These are phyloP conservation scores for Corydoras sp. DNA, from an alignment of 2,113 vertebrate genomes.

Conservation along the genomic window DNA sequence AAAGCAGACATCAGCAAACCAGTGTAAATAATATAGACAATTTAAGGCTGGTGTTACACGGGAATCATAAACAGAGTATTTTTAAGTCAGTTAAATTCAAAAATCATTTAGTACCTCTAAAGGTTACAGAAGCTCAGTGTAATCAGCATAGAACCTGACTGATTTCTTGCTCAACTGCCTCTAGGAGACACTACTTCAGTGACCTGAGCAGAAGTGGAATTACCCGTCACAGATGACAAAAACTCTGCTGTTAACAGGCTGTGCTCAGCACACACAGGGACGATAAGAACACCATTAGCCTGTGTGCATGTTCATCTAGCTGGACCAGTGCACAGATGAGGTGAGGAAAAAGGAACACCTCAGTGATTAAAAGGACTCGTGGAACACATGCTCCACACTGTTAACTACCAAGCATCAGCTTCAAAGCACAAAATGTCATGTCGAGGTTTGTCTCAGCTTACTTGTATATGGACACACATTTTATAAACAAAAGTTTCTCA, in stretches of 20 bases:
- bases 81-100: neutral
- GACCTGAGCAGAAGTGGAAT: constrained; percentile 8
- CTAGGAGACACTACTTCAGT: constrained; percentile 1
- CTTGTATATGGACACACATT: neutral
- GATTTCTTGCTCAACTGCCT: neutral
- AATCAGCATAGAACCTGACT: neutral
- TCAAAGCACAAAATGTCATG: neutral
- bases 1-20: too few species aligned
- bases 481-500: too few species aligned
- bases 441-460: too few species aligned
- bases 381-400: constrained; percentile 22
- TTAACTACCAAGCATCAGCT: constrained; percentile 10
- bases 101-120: neutral
- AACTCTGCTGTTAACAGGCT: constrained; percentile 14
- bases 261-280: constrained; percentile 44
- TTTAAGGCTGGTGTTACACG: too few species aligned
- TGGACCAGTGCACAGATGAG: constrained; percentile 51
- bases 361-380: constrained; percentile 8
- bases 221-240: constrained; percentile 23
- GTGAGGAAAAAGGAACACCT: constrained; percentile 2
- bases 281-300: constrained; percentile 63
- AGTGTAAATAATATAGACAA: too few species aligned
- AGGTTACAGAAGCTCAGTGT: neutral
- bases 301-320: constrained; percentile 66
- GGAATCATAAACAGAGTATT: neutral